Conservation (phyloP, 1,140 invertebrate species). For the Prorops nasuta region DNA sequence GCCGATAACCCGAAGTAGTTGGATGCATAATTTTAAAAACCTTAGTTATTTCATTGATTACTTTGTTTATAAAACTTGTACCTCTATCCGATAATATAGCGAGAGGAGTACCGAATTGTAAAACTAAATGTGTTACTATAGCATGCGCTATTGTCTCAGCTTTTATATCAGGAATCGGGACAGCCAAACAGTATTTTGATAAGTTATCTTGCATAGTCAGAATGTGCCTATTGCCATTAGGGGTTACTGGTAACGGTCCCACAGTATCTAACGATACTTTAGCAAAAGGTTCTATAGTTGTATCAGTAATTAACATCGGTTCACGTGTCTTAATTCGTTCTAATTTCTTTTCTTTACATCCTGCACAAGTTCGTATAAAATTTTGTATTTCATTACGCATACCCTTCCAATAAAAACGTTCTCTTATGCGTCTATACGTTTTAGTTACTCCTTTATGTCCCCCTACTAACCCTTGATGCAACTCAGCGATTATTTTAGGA, state of each 20-base stretch:
- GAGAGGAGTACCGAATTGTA: not conserved
- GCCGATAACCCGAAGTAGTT: not conserved
- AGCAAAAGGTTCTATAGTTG: constrained; percentile 8
- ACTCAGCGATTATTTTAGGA: too few relatives aligned
- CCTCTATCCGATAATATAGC: not conserved
- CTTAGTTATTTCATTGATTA: not conserved
- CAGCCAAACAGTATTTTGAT: not conserved
- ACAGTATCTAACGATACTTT: constrained; percentile 9
- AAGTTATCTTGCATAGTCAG: not conserved
- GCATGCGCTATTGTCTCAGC: not conserved
- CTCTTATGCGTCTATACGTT: constrained; percentile 15
- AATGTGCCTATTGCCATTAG: not conserved
- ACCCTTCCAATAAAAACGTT: constrained; percentile 17
- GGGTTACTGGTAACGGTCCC: not conserved
- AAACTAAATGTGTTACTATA: not conserved
- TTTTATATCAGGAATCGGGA: not conserved
- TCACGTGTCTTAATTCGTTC: constrained; percentile 4
- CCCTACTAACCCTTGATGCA: too few relatives aligned
- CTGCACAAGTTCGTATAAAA: constrained; percentile 13
- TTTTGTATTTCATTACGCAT: constrained; percentile 19
- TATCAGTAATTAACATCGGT: constrained; percentile 14
- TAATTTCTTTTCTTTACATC: constrained; percentile 27
- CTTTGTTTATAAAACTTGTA: not conserved
- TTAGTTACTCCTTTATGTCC: constrained; percentile 23
- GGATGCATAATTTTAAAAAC: not conserved